Conservation (phyloP, 2,888 invertebrate genomes). For the Hirtodrosophila confusa region DNA sequence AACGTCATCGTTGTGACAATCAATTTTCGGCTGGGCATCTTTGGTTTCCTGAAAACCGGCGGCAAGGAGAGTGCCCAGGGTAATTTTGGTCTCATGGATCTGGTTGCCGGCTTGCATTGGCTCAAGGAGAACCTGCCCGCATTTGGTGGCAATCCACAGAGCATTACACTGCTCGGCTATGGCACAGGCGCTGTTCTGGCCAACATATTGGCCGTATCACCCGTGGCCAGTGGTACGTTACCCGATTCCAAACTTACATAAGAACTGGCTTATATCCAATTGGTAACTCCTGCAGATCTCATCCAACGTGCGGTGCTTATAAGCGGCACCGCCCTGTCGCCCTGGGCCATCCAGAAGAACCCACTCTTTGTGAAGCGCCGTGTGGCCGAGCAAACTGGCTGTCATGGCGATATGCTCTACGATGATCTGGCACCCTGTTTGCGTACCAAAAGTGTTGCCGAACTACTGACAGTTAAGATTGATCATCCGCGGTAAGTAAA, state of each 20-base stretch:
- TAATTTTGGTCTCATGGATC: conserved; percentile 95
- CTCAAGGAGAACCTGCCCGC: conserved; percentile 96
- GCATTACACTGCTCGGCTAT: conserved; percentile 97
- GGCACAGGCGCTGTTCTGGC: conserved; percentile 98
- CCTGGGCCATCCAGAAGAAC: conserved; percentile 95
- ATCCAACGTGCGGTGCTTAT: conserved; percentile 94
- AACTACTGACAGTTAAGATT: conserved; percentile 89
- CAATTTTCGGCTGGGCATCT: conserved; percentile 94
- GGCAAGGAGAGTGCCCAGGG: conserved; percentile 95
- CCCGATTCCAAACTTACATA: rapidly evolving
- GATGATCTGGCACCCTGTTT: conserved; percentile 94
- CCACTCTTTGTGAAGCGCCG: conserved; percentile 91
- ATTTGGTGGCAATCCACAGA: conserved; percentile 97
- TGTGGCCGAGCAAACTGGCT: conserved; percentile 93
- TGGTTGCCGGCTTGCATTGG: conserved; percentile 98
- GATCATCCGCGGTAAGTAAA: conserved; percentile 88
- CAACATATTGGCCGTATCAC: conserved; percentile 97
- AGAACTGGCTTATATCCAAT: neutral
- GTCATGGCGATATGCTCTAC: conserved; percentile 91
- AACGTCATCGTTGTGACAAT: conserved; percentile 95
- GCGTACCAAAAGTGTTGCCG: conserved; percentile 90
- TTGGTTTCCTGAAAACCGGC: conserved; percentile 95
- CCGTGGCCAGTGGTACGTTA: conserved; percentile 93
- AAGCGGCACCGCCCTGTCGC: conserved; percentile 95
- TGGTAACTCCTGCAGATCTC: conserved; percentile 86